Evolutionary conservation across 2,797 vertebrate species (phyloP).

Genomic region (Lates japonicus): DNA sequence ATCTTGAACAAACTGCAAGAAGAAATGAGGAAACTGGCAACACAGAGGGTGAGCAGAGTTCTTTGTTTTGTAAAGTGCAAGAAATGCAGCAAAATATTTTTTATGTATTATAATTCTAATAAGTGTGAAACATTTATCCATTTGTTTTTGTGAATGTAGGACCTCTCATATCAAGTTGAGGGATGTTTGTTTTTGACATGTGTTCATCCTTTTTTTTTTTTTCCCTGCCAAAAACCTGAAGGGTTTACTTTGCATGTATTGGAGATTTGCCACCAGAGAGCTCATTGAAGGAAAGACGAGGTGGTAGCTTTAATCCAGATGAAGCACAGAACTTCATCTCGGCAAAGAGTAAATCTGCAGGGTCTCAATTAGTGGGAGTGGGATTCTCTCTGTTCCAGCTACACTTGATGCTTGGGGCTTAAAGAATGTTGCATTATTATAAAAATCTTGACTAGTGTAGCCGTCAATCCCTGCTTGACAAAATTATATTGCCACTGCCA

Average conservation of each 20-base stretch:
- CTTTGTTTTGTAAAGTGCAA: not conserved
- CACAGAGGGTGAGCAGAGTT: constrained; percentile 90
- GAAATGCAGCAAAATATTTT: not conserved
- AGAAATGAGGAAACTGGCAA: constrained; percentile 96
- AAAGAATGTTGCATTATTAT: not conserved
- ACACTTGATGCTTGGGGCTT: constrained; percentile 2
- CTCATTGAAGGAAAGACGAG: not conserved
- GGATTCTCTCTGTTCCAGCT: not conserved
- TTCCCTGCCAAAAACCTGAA: not conserved
- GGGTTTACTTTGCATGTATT: not conserved
- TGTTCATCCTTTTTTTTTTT: not conserved
- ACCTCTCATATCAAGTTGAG: not conserved
- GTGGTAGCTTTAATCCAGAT: not conserved
- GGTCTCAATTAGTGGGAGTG: not conserved
- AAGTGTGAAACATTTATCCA: not conserved
- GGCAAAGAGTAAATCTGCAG: constrained; percentile 17
- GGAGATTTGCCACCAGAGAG: constrained; percentile 5
- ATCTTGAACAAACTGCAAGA: constrained; percentile 99
- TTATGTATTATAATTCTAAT: not conserved
- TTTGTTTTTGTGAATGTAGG: not conserved
- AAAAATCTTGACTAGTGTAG: not conserved
- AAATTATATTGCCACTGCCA: not conserved
- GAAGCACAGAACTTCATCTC: not conserved
- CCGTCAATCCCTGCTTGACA: not conserved
- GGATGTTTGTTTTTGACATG: not conserved